Evolutionary conservation across 1,140 invertebrate genomes (phyloP).

Genomic region (Cylas formicarius): DNA sequence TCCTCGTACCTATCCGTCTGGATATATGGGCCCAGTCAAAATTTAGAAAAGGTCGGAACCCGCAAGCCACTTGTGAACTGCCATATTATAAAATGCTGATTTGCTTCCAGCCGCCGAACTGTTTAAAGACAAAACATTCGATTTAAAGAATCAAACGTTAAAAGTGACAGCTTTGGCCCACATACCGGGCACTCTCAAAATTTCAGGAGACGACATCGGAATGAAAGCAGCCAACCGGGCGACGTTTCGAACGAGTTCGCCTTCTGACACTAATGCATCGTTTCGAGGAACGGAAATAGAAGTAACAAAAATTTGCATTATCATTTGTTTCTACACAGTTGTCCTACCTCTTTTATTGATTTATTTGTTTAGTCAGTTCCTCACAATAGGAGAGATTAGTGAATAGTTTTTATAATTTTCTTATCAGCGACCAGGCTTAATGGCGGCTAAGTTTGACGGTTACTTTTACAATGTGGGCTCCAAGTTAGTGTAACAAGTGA

Average conservation of each 20-base stretch:
- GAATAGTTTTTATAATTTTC: too few relatives aligned
- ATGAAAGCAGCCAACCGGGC: slow-evolving; percentile 19
- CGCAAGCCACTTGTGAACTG: too few relatives aligned
- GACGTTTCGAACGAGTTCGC: slow-evolving; percentile 11
- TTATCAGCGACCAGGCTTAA: too few relatives aligned
- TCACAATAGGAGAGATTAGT: too few relatives aligned
- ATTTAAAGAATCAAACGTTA: slow-evolving; percentile 49
- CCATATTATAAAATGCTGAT: slow-evolving; percentile 1
- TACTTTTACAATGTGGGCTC: too few relatives aligned
- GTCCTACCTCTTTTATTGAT: too few relatives aligned
- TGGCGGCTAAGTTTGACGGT: too few relatives aligned
- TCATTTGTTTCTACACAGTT: too few relatives aligned
- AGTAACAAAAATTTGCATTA: too few relatives aligned
- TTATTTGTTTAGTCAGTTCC: too few relatives aligned
- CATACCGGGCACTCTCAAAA: slow-evolving; percentile 53
- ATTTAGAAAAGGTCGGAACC: slow-evolving; percentile 51
- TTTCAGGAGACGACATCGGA: too few relatives aligned
- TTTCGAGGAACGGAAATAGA: slow-evolving; percentile 56
- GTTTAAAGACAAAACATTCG: slow-evolving; percentile 53
- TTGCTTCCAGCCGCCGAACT: slow-evolving; percentile 35
- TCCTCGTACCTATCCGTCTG: slow-evolving; percentile 49
- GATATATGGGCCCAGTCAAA: slow-evolving; percentile 56
- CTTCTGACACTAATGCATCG: background rate
- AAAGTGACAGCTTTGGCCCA: slow-evolving; percentile 62
- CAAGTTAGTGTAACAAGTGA: too few relatives aligned